These are phyloP conservation scores for Centruroides vittatus DNA, from an alignment of 1,140 invertebrate species.

Conservation along the genomic window DNA sequence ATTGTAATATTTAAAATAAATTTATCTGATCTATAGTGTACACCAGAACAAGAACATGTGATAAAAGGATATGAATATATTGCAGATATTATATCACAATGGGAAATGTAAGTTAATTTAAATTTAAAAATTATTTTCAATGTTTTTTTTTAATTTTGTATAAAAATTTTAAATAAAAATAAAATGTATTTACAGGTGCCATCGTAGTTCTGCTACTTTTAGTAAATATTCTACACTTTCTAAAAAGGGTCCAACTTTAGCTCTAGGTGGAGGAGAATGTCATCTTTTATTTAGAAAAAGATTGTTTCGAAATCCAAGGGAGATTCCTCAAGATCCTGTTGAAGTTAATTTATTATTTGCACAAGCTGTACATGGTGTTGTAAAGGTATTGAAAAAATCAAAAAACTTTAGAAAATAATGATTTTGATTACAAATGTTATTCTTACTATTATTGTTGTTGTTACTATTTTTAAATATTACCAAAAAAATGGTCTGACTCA, in stretches of 20 bases:
- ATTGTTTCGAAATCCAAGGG: constrained; percentile 68
- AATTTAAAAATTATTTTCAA: too few species aligned
- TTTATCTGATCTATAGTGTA: constrained; percentile 38
- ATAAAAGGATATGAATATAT: constrained; percentile 85
- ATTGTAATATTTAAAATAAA: neutral
- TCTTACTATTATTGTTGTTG: neutral
- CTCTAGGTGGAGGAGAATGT: constrained; percentile 68
- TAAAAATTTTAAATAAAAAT: neutral
- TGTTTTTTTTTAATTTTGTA: too few species aligned
- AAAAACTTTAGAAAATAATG: constrained; percentile 11
- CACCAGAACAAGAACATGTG: constrained; percentile 72
- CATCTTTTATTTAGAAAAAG: constrained; percentile 83
- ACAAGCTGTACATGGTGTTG: constrained; percentile 85
- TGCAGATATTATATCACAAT: constrained; percentile 83
- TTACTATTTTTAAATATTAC: too few species aligned
- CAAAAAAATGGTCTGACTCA: too few species aligned
- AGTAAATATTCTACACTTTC: constrained; percentile 31
- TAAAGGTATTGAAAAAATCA: constrained; percentile 48
- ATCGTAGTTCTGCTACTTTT: constrained; percentile 23
- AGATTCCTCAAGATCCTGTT: constrained; percentile 89
- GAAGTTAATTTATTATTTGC: constrained; percentile 90
- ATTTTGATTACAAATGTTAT: too few species aligned
- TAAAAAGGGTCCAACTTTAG: constrained; percentile 27
- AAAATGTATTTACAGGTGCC: constrained; percentile 14
- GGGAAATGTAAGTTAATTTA: constrained; percentile 58